Evolutionary conservation across 1,140 invertebrate genomes (phyloP), one percentile per base, ranked within the genome.

Genomic region (Oncopeltus fasciatus): DNA sequence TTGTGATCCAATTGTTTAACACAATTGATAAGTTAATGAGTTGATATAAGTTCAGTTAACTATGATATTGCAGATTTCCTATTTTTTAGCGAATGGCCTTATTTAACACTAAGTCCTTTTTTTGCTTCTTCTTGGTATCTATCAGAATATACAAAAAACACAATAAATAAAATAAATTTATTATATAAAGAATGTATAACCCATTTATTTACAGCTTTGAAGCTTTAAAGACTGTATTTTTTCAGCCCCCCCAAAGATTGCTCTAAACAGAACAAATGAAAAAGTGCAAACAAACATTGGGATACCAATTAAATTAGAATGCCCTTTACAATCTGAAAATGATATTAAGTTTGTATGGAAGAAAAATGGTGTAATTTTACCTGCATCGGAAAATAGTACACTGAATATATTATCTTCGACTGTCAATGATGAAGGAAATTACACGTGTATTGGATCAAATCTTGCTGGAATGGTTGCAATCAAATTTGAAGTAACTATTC

Each of bases 381-480:
- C 4, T 33, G 33, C 16, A 18, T 31, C 20, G n/a, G 26, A 49
- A 51, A 60, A 60, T 31, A n/a, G 20, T 27, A 60, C 43, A 2
- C 29, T 60, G 16, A 12, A 28, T 29, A 51, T 60, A n/a, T 24
- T 18, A 20, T 26, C 18, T 20, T 12, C 21, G 9, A 60, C 43
- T 2, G 20, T 29, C 18, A 44, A 60, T 1, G 31, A 65, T 74
- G 44, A 68, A 70, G 64, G 68, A 31, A 64, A 63, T 43, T 81
- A 77, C 66, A 76, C 69, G 14, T 82, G 80, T 68, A 61, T 72
- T 27, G 80, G 77, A 9, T 67, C 70, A 29, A 82, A 81, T 70
- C 49, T 68, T 12, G 80, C 77, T 49, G 80, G 80, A 33, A 66
- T 69, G n/a, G 68, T 68, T n/a, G 73, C 76, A 64, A 77, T 76